Base-by-base conservation (phyloP, 2,797 vertebrate genomes). In the Masticophis lateralis region DNA sequence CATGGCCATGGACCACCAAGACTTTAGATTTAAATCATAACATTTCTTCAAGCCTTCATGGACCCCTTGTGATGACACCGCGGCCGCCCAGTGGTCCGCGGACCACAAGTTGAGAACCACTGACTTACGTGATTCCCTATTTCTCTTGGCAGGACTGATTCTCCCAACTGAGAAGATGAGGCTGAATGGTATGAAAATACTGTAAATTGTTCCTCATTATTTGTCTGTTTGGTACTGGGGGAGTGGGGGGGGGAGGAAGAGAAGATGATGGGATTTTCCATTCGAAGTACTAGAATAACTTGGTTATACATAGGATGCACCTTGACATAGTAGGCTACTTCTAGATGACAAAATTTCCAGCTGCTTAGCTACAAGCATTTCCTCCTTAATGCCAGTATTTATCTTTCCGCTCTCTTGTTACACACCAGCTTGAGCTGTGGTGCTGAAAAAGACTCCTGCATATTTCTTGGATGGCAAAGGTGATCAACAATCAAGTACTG, bases 81-180 rank as follows among this genome's bases (percentile, higher is more conserved):
- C 1, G 5, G 11, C 1, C 2, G 1, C 61, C 4, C 28, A n/a
- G 11, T 28, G 61, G 4, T 66, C 27, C 1, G 1, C 2, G 1
- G n/a, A 32, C 66, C n/a, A 69, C 66, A 66, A 6, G n/a, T 32
- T 69, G 6, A 69, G 66, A 69, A 69, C 66, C 66, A 69, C 14
- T 18, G 5, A 18, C n/a, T 69, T n/a, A 69, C 32, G 59, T 18
- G 51, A 61, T n/a, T 53, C n/a, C 32, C 69, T 74, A 18, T 79
- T 79, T 79, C 69, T 79, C 32, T 18, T 79, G 69, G 32, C 69
- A 79, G 32, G 18, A 79, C 69, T 79, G 32, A 79, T 43, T 4
- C 32, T 79, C 16, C 18, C 18, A 43, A 79, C 32, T 2, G 32
- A 69, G 69, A 37, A 43, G 16, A 18, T 79, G 69, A 79, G 18